Evolutionary conservation across 2,113 vertebrate genomes (phyloP).

Genomic region (Chloebia gouldiae): DNA sequence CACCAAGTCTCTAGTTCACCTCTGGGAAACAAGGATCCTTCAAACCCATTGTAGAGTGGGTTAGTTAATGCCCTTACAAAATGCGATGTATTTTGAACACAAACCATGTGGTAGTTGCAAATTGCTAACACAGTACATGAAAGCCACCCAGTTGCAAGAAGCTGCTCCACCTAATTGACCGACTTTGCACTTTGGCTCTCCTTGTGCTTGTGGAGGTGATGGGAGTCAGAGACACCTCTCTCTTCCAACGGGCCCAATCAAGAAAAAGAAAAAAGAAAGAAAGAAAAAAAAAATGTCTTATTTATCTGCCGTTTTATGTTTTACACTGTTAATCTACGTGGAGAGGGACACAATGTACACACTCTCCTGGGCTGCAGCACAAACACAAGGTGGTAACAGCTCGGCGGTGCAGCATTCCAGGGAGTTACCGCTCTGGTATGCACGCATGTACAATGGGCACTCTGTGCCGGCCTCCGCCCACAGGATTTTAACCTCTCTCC

Average conservation of each 20-base stretch:
- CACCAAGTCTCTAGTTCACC: not conserved
- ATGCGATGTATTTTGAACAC: not conserved
- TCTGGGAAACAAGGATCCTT: not conserved
- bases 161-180: constrained; percentile 12
- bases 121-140: not conserved
- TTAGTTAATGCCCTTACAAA: not conserved
- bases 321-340: constrained; percentile 16
- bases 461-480: constrained; percentile 49
- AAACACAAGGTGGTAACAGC: constrained; percentile 59
- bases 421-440: constrained; percentile 60
- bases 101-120: not conserved
- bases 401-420: constrained; percentile 64
- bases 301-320: constrained; percentile 2
- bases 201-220: not conserved
- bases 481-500: constrained; percentile 37
- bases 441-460: constrained; percentile 63
- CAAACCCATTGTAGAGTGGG: not conserved
- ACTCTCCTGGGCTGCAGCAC: constrained; percentile 12
- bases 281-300: not conserved
- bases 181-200: not conserved
- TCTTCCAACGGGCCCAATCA: not conserved
- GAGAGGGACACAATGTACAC: constrained; percentile 6
- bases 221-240: not conserved
- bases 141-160: not conserved
- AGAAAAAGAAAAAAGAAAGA: not conserved